Base-by-base conservation (phyloP, 1,140 invertebrate genomes). In the Chelonus insularis region DNA sequence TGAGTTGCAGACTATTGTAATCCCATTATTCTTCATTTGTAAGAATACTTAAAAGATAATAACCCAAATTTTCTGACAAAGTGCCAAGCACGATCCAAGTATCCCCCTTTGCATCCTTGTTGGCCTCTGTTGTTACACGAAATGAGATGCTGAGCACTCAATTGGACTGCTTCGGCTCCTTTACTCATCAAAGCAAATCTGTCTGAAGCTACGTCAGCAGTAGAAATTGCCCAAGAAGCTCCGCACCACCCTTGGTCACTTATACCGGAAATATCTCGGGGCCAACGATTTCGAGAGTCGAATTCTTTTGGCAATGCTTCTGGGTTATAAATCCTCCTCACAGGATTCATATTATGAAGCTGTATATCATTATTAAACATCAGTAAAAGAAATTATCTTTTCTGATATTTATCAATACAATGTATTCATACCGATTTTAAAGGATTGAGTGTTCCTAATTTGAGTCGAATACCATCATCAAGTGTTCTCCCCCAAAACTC, bases 241-340 rank as follows among this genome's bases (percentile, higher is more conserved):
- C 88, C 94, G 72, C 95, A 94, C 89, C 95, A 94, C 32, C 90
- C 90, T 80, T 98, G 96, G 80, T 98, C 94, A 8, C 86, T 80
- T 7, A 97, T 82, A 0, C 80, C 83, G 0, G 88, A 86, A 29
- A 97, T 89, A 23, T 84, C 82, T 0, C 83, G 80, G 0, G 85
- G 85, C 95, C 95, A 97, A 41, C 84, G 82, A 0, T 79, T 71
- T 1, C 91, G 82, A 0, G 92, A 80, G 74, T 97, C 92, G 74
- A 97, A 97, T 36, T 83, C 65, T 1, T 72, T 65, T 0, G 90
- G 91, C 20, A 92, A 61, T 16, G 78, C 70, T 0, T 79, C 68
- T 5, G 84, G 80, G 57, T 87, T 82, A 72, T 90, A 86, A 36
- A 86, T 80, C 50, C 84, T 83, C 43, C 82, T 81, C 9, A 93